Base-by-base conservation (phyloP, 2,113 vertebrate genomes). In the Pangasianodon hypophthalmus region DNA sequence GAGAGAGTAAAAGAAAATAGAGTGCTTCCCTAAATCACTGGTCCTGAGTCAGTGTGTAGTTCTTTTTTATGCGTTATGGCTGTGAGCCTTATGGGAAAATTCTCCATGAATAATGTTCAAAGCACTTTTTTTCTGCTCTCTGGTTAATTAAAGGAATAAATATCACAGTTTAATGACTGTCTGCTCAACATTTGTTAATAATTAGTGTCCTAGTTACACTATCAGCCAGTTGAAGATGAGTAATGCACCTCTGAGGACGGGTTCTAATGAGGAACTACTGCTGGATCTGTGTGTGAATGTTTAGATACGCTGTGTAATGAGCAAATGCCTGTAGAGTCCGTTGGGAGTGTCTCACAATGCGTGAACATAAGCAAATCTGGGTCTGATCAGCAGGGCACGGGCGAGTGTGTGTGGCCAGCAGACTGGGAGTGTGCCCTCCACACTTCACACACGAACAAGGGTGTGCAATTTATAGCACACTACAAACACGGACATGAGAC, bases 171-270 rank as follows among this genome's bases (percentile, higher is more conserved):
- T 84, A 60, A 75, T 60, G 48, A 73, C 81, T 37, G 37, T 81
- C 75, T 82, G 80, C 80, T 84, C 48, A 29, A 58, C 88, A 73
- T 84, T 54, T 88, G 88, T 75, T 88, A 84, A 84, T 84, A 84
- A 88, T 84, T 73, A 84, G 64, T 26, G 29, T 14, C 26, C 67
- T 82, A 81, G 69, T 88, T 84, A 69, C 69, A 71, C 81, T 71
- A n/a, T 84, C 24, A 32, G 50, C 52, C n/a, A 1, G 52, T 50
- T 60, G 64, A 73, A 56, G 21, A 73, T 75, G 67, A 84, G 52
- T 32, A 71, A 54, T 64, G 48, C 41, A 69, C 32, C 32, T 71
- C 64, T 44, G 46, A 73, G 62, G 60, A 69, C 4, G 9, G 29
- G n/a, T 71, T 69, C 56, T 84, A 71, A 71, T 83, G 48, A 84